Evolutionary conservation across 2,113 vertebrate species (phyloP).

Genomic region (Cebus imitator): DNA sequence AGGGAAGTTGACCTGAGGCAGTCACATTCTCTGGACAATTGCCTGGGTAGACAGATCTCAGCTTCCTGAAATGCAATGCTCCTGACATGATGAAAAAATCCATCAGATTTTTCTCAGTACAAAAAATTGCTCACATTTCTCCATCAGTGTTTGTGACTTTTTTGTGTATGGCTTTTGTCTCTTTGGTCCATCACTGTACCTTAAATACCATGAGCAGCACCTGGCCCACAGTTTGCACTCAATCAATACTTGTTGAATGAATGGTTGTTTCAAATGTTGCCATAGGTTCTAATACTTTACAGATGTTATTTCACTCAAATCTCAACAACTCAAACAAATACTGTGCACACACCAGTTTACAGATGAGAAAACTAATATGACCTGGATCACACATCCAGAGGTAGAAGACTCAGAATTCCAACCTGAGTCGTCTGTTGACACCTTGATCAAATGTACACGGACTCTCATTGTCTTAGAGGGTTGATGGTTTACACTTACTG

Average conservation of each 20-base stretch:
- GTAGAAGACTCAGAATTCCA: neutral
- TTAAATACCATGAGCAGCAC: neutral
- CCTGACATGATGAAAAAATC: neutral
- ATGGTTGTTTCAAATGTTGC: neutral
- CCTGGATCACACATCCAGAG: neutral
- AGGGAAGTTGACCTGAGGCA: neutral
- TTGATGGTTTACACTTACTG: neutral
- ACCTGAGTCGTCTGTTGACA: too few relatives aligned
- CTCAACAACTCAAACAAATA: neutral
- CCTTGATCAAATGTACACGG: neutral
- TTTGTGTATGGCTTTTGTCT: neutral
- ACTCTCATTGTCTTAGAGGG: neutral
- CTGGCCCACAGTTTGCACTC: neutral
- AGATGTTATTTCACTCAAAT: neutral
- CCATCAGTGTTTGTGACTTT: neutral
- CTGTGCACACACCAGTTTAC: neutral
- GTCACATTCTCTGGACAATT: neutral
- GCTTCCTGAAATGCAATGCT: neutral
- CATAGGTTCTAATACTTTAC: neutral
- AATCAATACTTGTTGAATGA: neutral
- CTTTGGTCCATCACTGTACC: neutral
- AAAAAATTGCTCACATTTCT: neutral
- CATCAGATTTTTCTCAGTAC: neutral
- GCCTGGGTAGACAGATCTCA: neutral
- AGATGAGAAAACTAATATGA: neutral